Conservation (phyloP, 2,113 vertebrate genomes). For the Hoplias malabaricus region DNA sequence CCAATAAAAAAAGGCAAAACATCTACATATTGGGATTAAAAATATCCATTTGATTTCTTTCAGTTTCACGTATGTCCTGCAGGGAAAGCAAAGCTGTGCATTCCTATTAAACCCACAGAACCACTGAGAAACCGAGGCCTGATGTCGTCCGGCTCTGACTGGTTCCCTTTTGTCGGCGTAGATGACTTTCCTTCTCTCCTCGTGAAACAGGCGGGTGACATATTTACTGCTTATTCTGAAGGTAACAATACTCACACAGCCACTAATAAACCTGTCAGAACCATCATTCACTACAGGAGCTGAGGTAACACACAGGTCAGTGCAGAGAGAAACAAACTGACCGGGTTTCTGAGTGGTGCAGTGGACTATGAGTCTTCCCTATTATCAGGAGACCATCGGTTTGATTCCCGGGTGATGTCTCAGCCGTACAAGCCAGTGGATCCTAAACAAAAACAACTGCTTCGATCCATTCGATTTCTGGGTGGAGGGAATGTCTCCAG, state of each 20-base stretch:
- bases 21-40: no score
- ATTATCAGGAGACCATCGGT: no score
- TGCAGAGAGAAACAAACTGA: not conserved
- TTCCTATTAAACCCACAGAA: not conserved
- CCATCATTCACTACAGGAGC: not conserved
- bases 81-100: not conserved
- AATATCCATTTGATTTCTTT: no score
- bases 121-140: not conserved
- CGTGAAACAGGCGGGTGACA: not conserved
- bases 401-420: no score
- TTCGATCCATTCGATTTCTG: no score
- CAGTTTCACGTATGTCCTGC: no score
- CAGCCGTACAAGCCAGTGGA: no score
- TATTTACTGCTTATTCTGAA: slow-evolving; percentile 13
- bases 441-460: no score
- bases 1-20: no score
- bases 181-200: not conserved
- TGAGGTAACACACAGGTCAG: not conserved
- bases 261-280: slow-evolving; percentile 11
- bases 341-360: no score
- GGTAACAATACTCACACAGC: not conserved
- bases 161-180: not conserved
- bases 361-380: no score
- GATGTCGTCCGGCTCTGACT: slow-evolving; percentile 3
- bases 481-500: no score